Evolutionary conservation across 1,140 invertebrate species (phyloP), one percentile per base, ranked within the genome.

Genomic region (Eufriesea mexicana): DNA sequence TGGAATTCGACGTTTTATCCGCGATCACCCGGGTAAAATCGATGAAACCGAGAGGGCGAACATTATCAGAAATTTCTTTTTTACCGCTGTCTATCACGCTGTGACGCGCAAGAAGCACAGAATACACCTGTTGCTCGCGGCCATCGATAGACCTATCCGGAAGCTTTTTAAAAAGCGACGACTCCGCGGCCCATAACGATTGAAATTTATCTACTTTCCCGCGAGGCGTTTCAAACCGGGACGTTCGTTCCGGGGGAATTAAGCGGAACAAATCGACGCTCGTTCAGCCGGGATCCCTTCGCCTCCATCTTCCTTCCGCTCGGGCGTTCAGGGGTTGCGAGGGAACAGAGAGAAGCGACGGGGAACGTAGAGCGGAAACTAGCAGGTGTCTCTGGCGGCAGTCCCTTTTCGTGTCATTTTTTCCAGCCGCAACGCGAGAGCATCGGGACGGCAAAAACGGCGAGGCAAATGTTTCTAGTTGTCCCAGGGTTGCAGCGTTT

Each of bases 91-190:
- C 79, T 82, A 73, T 68, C 79, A 68, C 73, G 61, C 35, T 67
- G 68, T 67, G 74, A 83, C 57, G 75, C 64, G 61, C 72, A 76
- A 82, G 62, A 66, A 82, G 79, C 71, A 67, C 18, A 49, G 78
- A 78, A 61, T 89, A 80, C 87, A 89, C 88, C 88, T 89, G 88
- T 89, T 89, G 88, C 88, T 66, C 64, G 64, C 49, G 76, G 62
- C 79, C 80, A 83, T 86, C 87, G 87, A 89, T 89, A 89, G 88
- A 85, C 81, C 89, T 89, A 89, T 84, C 87, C 74, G 84, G 67
- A 54, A 79, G 84, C 72, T 81, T 80, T 82, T 89, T 85, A 73
- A 77, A 59, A 77, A 77, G 54, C 55, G 57, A 62, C 79, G 72
- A 68, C 62, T 59, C 51, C 49, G 1, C 20, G 18, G 20, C 23